A percentile compares a stretch with the other conserved stretches of the same genome.
Evolutionary conservation across 2,113 vertebrate species (phyloP).

Genomic region (Puntigrus tetrazona): DNA sequence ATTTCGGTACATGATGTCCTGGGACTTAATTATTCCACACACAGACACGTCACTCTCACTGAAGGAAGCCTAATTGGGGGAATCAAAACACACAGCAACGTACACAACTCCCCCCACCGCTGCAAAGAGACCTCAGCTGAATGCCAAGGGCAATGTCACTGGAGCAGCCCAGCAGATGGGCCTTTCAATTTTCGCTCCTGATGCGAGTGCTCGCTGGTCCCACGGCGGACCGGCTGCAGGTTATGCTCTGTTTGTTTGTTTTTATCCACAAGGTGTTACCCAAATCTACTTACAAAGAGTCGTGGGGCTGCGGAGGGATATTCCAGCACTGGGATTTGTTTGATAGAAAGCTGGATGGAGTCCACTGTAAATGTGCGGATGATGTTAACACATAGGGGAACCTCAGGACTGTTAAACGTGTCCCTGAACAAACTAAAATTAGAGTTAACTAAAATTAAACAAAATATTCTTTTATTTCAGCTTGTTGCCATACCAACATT

Average conservation of each 20-base stretch:
- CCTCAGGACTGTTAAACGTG: not conserved
- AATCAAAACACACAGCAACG: conserved; percentile 48
- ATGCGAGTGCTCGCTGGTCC: not conserved
- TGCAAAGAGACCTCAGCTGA: conserved; percentile 54
- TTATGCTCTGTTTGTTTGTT: not conserved
- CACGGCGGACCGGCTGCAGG: not conserved
- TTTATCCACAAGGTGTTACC: not conserved
- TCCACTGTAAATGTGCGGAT: not conserved
- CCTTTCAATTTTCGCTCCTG: not conserved
- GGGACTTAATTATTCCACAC: conserved; percentile 58
- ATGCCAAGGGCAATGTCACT: conserved; percentile 47
- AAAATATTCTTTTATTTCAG: too few relatives aligned
- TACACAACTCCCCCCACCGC: conserved; percentile 21
- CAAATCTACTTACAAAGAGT: not conserved
- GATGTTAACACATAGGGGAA: not conserved
- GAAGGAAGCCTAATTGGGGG: conserved; percentile 50
- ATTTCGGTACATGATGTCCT: conserved; percentile 41
- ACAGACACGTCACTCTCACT: conserved; percentile 35
- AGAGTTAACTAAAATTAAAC: too few relatives aligned
- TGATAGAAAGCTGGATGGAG: not conserved
- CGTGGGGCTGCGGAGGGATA: not conserved
- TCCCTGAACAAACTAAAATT: too few relatives aligned
- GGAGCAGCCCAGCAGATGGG: conserved; percentile 33
- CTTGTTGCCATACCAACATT: too few relatives aligned
- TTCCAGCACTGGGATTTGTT: not conserved